Evolutionary conservation across 2,113 vertebrate species (phyloP).

Genomic region (Zonotrichia leucophrys): DNA sequence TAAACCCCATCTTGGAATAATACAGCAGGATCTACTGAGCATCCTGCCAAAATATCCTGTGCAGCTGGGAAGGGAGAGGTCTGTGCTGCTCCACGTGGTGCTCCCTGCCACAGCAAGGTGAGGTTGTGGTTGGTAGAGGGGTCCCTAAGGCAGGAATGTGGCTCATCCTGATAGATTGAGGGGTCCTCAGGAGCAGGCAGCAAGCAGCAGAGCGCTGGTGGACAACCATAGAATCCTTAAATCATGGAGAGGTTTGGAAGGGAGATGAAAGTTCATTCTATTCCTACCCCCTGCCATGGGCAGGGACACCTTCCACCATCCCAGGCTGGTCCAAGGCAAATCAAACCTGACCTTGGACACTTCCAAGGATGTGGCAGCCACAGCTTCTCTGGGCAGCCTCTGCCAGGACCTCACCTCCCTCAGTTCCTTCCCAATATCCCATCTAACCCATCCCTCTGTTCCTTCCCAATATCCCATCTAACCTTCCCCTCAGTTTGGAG

Average conservation of each 20-base stretch:
- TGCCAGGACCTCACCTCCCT: not conserved
- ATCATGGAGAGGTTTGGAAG: not conserved
- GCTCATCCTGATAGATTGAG: not conserved
- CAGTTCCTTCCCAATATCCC: not conserved
- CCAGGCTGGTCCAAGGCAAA: not conserved
- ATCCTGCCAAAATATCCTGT: not conserved
- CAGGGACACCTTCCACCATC: not conserved
- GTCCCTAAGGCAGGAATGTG: not conserved
- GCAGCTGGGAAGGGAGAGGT: not conserved
- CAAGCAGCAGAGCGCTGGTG: not conserved
- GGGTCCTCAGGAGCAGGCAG: not conserved
- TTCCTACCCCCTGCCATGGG: not conserved
- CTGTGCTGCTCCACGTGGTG: not conserved
- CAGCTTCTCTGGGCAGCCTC: not conserved
- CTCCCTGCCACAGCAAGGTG: not conserved
- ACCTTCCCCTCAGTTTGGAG: not conserved
- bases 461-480: not conserved
- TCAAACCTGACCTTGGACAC: not conserved
- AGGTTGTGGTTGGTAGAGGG: not conserved
- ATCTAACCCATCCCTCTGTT: not conserved
- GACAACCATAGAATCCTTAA: accelerated
- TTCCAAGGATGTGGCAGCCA: not conserved
- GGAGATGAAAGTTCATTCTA: not conserved
- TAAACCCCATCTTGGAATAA: not conserved
- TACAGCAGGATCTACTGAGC: not conserved